Evolutionary conservation across 2,113 vertebrate species (phyloP).

Genomic region (Amazona guildingii): DNA sequence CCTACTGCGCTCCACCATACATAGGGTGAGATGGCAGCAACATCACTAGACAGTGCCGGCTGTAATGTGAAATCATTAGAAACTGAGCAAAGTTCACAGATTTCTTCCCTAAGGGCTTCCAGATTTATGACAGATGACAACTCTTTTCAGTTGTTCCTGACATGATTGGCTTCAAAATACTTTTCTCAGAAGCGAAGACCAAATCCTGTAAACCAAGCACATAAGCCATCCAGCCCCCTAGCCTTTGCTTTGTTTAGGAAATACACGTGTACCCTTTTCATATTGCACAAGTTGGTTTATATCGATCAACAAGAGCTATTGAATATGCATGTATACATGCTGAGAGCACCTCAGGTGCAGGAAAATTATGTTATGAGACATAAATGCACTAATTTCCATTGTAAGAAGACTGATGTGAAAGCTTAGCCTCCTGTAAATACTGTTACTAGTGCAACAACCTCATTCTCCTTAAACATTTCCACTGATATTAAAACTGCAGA

Average conservation of each 20-base stretch:
- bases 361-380: background rate
- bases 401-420: background rate
- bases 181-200: background rate
- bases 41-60: background rate
- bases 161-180: background rate
- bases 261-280: background rate
- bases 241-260: background rate
- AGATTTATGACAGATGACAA: constrained; percentile 4
- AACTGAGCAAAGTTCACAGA: constrained; percentile 15
- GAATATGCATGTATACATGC: constrained; percentile 22
- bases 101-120: background rate
- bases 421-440: background rate
- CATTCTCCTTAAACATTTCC: background rate
- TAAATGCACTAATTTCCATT: background rate
- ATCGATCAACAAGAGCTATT: background rate
- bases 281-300: background rate
- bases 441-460: background rate
- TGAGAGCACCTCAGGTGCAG: background rate
- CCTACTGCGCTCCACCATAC: background rate
- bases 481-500: background rate
- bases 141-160: background rate
- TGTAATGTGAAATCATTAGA: background rate
- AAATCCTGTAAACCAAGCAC: background rate
- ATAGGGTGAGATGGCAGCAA: background rate
- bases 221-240: background rate